A percentile compares a stretch with the other conserved stretches of the same genome.
Evolutionary conservation across 2,888 invertebrate species (phyloP).

Genomic region (Apamea monoglypha): DNA sequence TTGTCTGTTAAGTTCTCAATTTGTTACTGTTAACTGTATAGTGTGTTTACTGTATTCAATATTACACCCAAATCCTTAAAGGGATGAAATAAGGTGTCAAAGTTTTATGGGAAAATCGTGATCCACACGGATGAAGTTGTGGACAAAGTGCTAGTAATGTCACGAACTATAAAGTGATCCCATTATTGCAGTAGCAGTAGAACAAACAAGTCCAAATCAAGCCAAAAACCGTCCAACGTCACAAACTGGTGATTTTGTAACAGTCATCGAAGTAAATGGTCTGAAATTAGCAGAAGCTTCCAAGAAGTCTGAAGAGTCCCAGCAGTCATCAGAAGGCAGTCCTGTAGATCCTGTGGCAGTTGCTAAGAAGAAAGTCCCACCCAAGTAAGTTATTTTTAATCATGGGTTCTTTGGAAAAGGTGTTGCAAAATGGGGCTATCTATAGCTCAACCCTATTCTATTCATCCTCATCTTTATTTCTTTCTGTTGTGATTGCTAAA

Average conservation of each 20-base stretch:
- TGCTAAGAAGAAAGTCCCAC: conserved; percentile 92
- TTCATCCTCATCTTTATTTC: neutral
- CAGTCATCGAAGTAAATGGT: conserved; percentile 97
- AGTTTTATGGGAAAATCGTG: neutral
- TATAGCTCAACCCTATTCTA: neutral
- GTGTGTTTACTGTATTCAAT: conserved; percentile 38
- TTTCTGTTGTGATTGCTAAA: neutral
- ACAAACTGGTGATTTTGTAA: conserved; percentile 93
- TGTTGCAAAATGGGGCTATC: neutral
- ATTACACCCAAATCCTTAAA: conserved; percentile 3
- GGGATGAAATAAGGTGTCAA: neutral
- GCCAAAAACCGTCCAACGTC: conserved; percentile 88
- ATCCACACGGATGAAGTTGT: neutral
- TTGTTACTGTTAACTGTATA: conserved; percentile 44
- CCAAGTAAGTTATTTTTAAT: conserved; percentile 85
- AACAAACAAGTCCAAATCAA: conserved; percentile 84
- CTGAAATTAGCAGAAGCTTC: conserved; percentile 90
- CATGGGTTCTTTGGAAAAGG: neutral
- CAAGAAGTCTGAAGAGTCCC: conserved; percentile 84
- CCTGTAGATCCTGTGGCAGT: conserved; percentile 89
- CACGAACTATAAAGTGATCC: conserved; percentile 20
- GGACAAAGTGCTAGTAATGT: neutral
- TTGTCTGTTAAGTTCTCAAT: conserved; percentile 29
- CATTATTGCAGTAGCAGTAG: conserved; percentile 79
- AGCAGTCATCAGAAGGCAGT: conserved; percentile 88